Base-by-base conservation (phyloP, 2,888 invertebrate species). In the Zygothrica quintamaculata region DNA sequence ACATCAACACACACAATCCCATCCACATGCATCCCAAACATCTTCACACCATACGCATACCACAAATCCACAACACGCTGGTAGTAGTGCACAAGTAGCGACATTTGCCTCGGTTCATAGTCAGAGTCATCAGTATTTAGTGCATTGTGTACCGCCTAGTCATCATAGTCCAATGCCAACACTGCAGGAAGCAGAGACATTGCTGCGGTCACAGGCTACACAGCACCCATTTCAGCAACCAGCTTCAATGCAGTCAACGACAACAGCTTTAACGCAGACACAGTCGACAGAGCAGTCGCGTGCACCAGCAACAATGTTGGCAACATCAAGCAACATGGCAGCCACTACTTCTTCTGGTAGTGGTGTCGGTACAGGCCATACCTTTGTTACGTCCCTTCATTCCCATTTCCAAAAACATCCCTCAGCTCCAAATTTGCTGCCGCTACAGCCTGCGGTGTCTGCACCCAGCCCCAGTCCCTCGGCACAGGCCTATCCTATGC, bases 341-440 rank as follows among this genome's bases (percentile, higher is more conserved):
- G 36, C 74, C 37, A 52, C 61, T 34, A 48, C 31, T 66, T 74
- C 60, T 60, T 74, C 60, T 60, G n/a, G 58, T n/a, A 39, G 57
- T 7, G 50, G 60, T 37, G 37, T 36, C 31, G 4, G 39, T 31
- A 48, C 65, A 18, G 74, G 60, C 37, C 71, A 71, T 11, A 67
- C 33, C 42, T 50, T 76, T 65, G 52, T 74, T 58, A 65, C 84
- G 43, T 84, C 88, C 77, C 74, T 81, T 53, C 89, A 89, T 61
- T 88, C 89, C 73, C 89, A 89, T 70, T 89, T 89, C 71, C 89
- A 89, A 76, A 89, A 88, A 61, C 89, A 89, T 84, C 89, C 89
- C n/a, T 89, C 89, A 42, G 89, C 89, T 15, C 89, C 89, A 8
- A 89, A 89, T 59, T 64, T 89, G 7, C 70, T 89, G 62, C 89